A percentile compares a stretch with the other conserved stretches of the same genome.
Conservation (phyloP, 2,888 invertebrate species). For the Diplolepis rosae region DNA sequence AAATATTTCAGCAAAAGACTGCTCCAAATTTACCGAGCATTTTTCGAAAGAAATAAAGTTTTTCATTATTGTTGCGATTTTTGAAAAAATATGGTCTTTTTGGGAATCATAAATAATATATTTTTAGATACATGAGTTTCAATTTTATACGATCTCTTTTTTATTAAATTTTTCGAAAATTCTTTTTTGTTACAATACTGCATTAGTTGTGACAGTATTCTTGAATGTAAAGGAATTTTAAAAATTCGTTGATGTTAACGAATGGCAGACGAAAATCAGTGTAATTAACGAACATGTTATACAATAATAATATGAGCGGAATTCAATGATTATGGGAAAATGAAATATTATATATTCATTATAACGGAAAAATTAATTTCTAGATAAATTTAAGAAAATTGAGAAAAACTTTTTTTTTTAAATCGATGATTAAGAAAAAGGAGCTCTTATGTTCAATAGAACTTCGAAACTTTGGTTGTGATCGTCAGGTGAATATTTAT, state of each 20-base stretch:
- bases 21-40: conserved; percentile 66
- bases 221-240: no score
- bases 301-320: no score
- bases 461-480: background rate
- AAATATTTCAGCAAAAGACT: conserved; percentile 76
- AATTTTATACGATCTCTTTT: background rate
- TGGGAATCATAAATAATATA: background rate
- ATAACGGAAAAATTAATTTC: no score
- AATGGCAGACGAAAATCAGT: no score
- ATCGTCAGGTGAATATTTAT: background rate
- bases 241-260: no score
- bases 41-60: conserved; percentile 67
- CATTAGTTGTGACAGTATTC: no score
- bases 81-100: background rate
- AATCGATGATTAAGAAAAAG: background rate
- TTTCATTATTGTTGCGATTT: background rate
- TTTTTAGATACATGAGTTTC: background rate
- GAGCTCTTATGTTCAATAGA: background rate
- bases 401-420: background rate
- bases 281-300: no score
- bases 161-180: background rate
- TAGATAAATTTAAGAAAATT: background rate
- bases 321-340: no score
- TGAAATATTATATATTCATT: no score
- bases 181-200: no score